phyloP scores from a whole-genome alignment of 2,888 invertebrate species.

The Dysmachus trigonus region DNA sequence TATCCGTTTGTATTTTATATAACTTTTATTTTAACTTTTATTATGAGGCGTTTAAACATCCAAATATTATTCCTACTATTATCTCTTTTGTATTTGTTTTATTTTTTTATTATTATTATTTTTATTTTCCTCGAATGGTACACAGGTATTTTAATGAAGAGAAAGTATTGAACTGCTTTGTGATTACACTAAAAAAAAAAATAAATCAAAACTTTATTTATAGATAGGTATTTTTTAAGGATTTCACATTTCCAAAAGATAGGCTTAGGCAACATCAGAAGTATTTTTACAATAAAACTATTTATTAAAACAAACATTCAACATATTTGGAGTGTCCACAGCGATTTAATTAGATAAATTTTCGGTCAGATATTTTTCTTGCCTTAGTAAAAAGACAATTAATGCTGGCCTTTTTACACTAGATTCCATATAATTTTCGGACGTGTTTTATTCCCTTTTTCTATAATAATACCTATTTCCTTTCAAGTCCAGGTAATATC shows the following conservation, averaged over 20 bases:
- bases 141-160: constrained; percentile 16
- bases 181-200: constrained; percentile 29
- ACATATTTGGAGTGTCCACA: neutral
- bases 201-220: constrained; percentile 32
- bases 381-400: neutral
- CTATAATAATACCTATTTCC: neutral
- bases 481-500: neutral
- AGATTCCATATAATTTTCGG: neutral
- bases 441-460: neutral
- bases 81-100: neutral
- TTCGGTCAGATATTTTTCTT: neutral
- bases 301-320: neutral
- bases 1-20: neutral
- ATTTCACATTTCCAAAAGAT: constrained; percentile 24
- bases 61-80: constrained; percentile 25
- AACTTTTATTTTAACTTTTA: constrained; percentile 3
- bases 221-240: constrained; percentile 29
- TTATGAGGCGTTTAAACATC: constrained; percentile 6
- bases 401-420: neutral
- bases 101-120: too few species aligned
- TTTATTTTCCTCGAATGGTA: constrained; percentile 5
- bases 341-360: neutral
- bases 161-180: constrained; percentile 26
- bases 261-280: constrained; percentile 9
- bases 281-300: constrained; percentile 25